Conservation (phyloP, 2,888 invertebrate genomes). For the Boloria selene region DNA sequence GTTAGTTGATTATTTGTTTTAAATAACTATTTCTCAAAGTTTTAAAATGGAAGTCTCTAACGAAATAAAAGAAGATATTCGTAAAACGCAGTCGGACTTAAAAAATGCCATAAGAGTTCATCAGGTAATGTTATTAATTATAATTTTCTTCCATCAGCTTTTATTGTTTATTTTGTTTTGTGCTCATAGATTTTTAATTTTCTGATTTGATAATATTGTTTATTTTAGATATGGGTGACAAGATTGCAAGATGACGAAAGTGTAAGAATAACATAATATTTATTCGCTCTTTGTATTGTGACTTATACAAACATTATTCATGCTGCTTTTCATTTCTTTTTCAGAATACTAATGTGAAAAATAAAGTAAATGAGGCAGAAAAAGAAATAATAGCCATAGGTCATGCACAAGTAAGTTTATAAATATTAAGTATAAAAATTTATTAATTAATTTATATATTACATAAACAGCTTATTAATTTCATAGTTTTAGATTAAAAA, state of each 20-base stretch:
- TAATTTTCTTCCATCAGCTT: background rate
- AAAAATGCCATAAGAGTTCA: conserved; percentile 84
- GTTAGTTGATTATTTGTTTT: conserved; percentile 8
- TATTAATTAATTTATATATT: background rate
- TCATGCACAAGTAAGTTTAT: conserved; percentile 80
- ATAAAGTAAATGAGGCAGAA: conserved; percentile 83
- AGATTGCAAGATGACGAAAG: conserved; percentile 81
- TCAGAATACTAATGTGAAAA: conserved; percentile 79
- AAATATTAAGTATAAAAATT: conserved; percentile 5
- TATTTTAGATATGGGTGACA: conserved; percentile 80
- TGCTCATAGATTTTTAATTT: conserved; percentile 25
- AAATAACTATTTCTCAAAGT: conserved; percentile 5
- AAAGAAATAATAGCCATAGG: conserved; percentile 82
- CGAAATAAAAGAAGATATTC: conserved; percentile 83
- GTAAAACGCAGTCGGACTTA: conserved; percentile 82
- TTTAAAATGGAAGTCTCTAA: conserved; percentile 82
- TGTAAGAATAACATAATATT: conserved; percentile 58
- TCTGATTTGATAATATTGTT: conserved; percentile 1
- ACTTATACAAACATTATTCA: conserved; percentile 1
- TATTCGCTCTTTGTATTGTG: conserved; percentile 26
- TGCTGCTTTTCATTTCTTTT: conserved; percentile 44
- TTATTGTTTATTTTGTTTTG: background rate
- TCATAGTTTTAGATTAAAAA: background rate
- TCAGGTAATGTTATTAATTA: conserved; percentile 73
- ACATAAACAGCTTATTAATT: background rate